Conservation (phyloP, 2,797 vertebrate species). For the Cheirogaleus major region DNA sequence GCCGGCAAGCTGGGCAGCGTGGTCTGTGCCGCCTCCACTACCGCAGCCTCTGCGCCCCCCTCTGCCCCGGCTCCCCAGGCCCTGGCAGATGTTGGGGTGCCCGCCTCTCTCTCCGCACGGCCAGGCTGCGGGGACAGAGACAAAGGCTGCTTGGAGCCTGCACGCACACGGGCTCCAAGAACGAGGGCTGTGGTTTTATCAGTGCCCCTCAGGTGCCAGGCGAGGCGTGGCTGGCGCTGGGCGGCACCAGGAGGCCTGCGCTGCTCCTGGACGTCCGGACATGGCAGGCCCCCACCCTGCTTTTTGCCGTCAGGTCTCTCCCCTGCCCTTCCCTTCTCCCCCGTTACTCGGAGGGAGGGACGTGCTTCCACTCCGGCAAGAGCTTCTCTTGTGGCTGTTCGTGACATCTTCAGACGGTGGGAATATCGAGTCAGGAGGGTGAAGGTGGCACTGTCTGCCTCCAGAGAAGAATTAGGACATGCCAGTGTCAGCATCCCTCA, state of each 20-base stretch:
- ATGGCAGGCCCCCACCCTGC: too few species aligned
- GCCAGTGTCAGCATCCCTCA: rapidly evolving
- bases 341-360: not conserved
- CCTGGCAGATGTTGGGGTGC: not conserved
- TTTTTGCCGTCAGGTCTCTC: rapidly evolving
- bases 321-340: too few species aligned
- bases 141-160: not conserved
- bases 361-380: not conserved
- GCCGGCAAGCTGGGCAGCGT: not conserved
- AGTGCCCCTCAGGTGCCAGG: not conserved
- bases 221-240: not conserved
- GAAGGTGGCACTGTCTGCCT: not conserved
- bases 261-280: too few species aligned
- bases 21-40: not conserved
- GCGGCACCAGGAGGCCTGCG: too few species aligned
- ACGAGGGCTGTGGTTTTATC: not conserved
- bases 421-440: not conserved
- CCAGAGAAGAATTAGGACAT: not conserved
- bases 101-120: not conserved
- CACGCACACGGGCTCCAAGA: not conserved
- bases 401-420: not conserved
- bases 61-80: rapidly evolving
- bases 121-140: not conserved
- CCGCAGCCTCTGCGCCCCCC: not conserved
- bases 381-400: not conserved